Conservation (phyloP, 2,113 vertebrate species). For the Acinonyx jubatus region DNA sequence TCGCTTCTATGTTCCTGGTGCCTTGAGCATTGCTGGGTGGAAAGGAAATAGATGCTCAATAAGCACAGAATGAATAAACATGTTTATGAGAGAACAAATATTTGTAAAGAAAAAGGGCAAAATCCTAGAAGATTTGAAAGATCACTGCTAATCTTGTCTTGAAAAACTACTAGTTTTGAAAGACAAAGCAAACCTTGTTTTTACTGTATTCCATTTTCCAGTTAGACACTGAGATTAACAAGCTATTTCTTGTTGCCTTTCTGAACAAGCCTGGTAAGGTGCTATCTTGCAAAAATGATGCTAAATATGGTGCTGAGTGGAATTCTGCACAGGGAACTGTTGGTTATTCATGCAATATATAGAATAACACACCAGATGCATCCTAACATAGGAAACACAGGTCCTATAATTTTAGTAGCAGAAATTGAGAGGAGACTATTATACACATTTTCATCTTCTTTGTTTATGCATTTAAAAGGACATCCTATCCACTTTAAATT, state of each 20-base stretch:
- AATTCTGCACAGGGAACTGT: constrained; percentile 53
- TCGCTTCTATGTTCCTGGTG: not conserved
- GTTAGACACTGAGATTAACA: constrained; percentile 74
- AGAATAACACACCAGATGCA: constrained; percentile 66
- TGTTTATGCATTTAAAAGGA: constrained; percentile 74
- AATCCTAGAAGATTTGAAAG: not conserved
- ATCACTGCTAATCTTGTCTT: not conserved
- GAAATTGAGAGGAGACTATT: constrained; percentile 61
- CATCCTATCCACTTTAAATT: constrained; percentile 68
- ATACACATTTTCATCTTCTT: constrained; percentile 66
- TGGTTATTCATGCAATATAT: constrained; percentile 62
- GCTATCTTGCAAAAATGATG: constrained; percentile 67
- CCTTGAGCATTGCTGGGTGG: not conserved
- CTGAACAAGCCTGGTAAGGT: constrained; percentile 63
- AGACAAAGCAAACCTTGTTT: constrained; percentile 45
- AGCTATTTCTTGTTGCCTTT: constrained; percentile 64
- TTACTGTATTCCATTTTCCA: constrained; percentile 59
- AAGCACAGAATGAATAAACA: constrained; percentile 15
- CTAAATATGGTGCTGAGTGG: constrained; percentile 58
- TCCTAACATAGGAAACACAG: constrained; percentile 60
- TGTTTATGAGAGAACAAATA: not conserved
- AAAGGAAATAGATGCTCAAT: constrained; percentile 27
- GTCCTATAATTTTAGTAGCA: constrained; percentile 71
- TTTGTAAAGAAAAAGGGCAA: not conserved
- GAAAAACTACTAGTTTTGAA: constrained; percentile 48